Evolutionary conservation across 2,113 vertebrate species (phyloP).

Genomic region (Macheiramphus alcinus): DNA sequence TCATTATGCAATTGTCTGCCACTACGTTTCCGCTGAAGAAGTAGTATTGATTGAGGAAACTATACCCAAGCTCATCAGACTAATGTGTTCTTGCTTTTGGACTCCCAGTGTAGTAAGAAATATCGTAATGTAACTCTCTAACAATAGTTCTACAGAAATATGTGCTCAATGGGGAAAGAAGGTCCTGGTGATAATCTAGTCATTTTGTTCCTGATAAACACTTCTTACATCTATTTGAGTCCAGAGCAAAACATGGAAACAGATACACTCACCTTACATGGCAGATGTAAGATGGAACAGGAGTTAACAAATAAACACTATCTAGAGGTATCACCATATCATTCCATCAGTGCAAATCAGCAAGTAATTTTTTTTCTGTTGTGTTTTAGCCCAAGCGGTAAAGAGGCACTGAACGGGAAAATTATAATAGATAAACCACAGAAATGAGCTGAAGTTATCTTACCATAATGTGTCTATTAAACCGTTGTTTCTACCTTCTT

Average conservation of each 20-base stretch:
- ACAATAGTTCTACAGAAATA: neutral
- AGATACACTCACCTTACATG: neutral
- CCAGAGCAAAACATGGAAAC: neutral
- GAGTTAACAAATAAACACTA: neutral
- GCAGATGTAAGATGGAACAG: neutral
- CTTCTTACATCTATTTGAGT: neutral
- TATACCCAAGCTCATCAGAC: constrained; percentile 56
- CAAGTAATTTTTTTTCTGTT: neutral
- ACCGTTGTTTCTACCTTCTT: neutral
- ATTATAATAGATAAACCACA: neutral
- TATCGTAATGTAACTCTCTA: neutral
- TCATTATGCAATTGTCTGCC: constrained; percentile 81
- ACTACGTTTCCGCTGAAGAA: constrained; percentile 61
- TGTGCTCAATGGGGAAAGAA: neutral
- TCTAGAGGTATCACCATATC: neutral
- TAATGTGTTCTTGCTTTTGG: constrained; percentile 51
- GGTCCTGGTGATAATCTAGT: neutral
- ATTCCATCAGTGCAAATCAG: neutral
- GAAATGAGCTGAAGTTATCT: neutral
- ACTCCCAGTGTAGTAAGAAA: neutral
- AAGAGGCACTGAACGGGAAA: neutral
- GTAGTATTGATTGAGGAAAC: constrained; percentile 71
- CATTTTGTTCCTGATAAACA: neutral
- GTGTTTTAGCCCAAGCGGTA: neutral
- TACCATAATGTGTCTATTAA: neutral